Conservation (phyloP, 2,113 vertebrate species). For the Sinocyclocheilus grahami region DNA sequence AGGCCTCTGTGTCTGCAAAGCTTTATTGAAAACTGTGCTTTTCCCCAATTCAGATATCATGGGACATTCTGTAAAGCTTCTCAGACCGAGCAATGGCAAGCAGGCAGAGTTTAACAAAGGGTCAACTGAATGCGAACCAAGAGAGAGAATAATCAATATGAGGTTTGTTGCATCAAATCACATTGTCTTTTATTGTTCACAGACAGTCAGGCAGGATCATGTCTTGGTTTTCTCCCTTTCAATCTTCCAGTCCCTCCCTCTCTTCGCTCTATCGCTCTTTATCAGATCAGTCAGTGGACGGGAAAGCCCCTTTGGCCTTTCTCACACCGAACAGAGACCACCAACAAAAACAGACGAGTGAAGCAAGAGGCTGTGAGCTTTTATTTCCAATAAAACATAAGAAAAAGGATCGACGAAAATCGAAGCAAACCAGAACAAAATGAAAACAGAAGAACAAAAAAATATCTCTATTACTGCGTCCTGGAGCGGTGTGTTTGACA, state of each 20-base stretch:
- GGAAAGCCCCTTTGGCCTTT: constrained; percentile 59
- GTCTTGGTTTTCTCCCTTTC: constrained; percentile 56
- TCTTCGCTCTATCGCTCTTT: constrained; percentile 31
- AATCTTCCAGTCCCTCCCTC: constrained; percentile 33
- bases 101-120: neutral
- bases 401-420: neutral
- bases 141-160: neutral
- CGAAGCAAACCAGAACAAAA: neutral
- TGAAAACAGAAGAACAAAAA: neutral
- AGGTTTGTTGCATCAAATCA: neutral
- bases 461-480: neutral
- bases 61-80: neutral
- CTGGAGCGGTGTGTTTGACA: neutral
- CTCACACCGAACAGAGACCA: constrained; percentile 50
- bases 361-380: neutral
- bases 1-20: neutral
- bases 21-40: neutral
- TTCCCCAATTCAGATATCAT: neutral
- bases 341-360: constrained; percentile 38
- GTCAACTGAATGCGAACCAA: neutral
- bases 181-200: neutral
- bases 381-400: neutral
- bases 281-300: constrained; percentile 51
- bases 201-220: constrained; percentile 28
- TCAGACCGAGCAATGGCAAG: neutral